A percentile compares a stretch with the other conserved stretches of the same genome.
Evolutionary conservation across 1,140 invertebrate species (phyloP).

Genomic region (Mylabris phalerata): DNA sequence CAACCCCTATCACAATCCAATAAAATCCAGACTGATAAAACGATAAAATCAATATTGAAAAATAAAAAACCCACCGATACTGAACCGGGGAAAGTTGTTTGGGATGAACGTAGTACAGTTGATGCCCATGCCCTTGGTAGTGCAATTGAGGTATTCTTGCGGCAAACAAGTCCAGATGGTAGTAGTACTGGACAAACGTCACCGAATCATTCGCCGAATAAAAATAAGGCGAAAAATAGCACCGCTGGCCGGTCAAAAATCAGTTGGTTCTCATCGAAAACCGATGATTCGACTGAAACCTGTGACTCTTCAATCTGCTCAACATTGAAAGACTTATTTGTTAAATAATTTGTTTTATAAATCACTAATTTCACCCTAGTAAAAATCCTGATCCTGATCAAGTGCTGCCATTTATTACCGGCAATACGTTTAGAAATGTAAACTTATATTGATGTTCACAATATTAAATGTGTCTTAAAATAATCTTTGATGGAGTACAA

Average conservation of each 20-base stretch:
- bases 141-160: constrained; percentile 73
- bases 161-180: constrained; percentile 43
- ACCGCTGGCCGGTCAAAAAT: constrained; percentile 29
- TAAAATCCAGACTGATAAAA: constrained; percentile 36
- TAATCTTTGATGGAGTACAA: constrained; percentile 28
- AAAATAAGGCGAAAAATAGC: constrained; percentile 37
- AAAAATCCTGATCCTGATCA: not conserved
- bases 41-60: constrained; percentile 32
- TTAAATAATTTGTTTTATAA: constrained; percentile 50
- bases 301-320: constrained; percentile 72
- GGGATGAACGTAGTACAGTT: constrained; percentile 65
- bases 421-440: constrained; percentile 18
- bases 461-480: constrained; percentile 31
- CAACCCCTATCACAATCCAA: constrained; percentile 46
- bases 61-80: constrained; percentile 41
- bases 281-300: constrained; percentile 55
- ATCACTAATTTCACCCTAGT: not conserved
- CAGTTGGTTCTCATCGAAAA: constrained; percentile 49
- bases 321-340: constrained; percentile 75
- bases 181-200: constrained; percentile 30
- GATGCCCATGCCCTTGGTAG: constrained; percentile 70
- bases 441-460: constrained; percentile 23
- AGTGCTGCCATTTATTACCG: constrained; percentile 9
- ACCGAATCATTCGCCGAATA: constrained; percentile 36
- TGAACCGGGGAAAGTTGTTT: constrained; percentile 50